Evolutionary conservation across 2,888 invertebrate species (phyloP), one percentile per base, ranked within the genome.

Genomic region (Synergus japonicus): DNA sequence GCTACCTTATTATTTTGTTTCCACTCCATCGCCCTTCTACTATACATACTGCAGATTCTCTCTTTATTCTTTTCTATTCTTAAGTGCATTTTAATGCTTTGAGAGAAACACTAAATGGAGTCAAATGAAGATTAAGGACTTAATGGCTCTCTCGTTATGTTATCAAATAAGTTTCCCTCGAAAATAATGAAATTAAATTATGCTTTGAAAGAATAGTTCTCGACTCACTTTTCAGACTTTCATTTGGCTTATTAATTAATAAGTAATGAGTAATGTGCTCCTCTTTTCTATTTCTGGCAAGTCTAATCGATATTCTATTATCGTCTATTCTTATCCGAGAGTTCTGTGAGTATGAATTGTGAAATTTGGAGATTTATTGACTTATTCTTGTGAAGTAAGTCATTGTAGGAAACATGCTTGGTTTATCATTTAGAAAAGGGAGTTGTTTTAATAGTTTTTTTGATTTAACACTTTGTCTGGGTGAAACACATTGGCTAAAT

Each of bases 401-500:
- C 29, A 29, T 29, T 29, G 29, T 29, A 29, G 29, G 29, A 29
- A 0, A 3, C 3, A 29, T 29, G 29, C 29, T 29, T 29, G 29
- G 29, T 29, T 29, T 29, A 29, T 29, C 29, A 29, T 29, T 49
- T 15, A 49, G 49, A 49, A 15, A 46, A 15, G n/a, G 58, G 22
- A 60, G 58, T 58, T 8, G 10, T 58, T n/a, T 58, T 29, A 29
- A 18, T 18, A 18, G 5, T n/a, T 58, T 58, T 37, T 69, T 69
- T 10, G 8, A 49, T 29, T 54, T 69, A 49, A 49, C 60, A 77
- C 44, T 63, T 77, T 37, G 77, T 13, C 60, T 64, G 64, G 63
- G 49, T 22, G 44, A 60, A 22, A 69, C 58, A 37, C 78, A 69
- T 69, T 78, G 78, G 78, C 58, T 78, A 78, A 69, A 69, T 69